phyloP scores from a whole-genome alignment of 2,113 vertebrate genomes.

The Toxotes chatareus region DNA sequence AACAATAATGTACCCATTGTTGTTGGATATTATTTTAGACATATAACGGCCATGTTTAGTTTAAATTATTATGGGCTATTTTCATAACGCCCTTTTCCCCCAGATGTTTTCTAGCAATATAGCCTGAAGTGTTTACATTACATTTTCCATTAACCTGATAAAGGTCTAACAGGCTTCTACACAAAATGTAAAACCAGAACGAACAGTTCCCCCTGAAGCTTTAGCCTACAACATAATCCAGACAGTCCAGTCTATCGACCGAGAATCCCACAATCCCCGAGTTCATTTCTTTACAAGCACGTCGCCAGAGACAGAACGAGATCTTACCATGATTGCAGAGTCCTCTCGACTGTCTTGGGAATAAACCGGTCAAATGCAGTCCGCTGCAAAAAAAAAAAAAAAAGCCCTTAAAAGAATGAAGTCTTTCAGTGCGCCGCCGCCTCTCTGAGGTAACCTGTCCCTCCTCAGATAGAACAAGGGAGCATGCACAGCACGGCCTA shows the following conservation, averaged over 20 bases:
- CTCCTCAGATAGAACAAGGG: slow-evolving; percentile 10
- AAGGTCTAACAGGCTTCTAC: not conserved
- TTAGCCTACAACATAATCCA: not conserved
- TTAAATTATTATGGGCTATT: not conserved
- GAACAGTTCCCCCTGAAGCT: not conserved
- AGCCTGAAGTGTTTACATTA: not conserved
- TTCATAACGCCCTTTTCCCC: not conserved
- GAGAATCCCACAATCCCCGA: not conserved
- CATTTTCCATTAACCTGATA: too few relatives aligned
- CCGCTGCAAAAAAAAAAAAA: not conserved
- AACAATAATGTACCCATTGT: not conserved
- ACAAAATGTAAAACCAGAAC: not conserved
- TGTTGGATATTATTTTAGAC: not conserved
- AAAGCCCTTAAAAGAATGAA: slow-evolving; percentile 17
- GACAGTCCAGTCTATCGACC: not conserved
- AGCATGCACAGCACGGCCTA: not conserved
- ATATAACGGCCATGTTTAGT: not conserved
- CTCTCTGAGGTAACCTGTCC: slow-evolving; percentile 34
- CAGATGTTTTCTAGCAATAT: not conserved
- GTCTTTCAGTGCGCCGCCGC: not conserved
- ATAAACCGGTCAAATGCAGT: slow-evolving; percentile 12
- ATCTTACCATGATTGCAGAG: slow-evolving; percentile 76
- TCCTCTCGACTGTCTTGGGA: slow-evolving; percentile 20
- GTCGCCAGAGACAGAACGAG: not conserved
- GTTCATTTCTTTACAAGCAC: slow-evolving; percentile 1